Conservation (phyloP, 2,113 vertebrate species). For the Oncorhynchus masou region DNA sequence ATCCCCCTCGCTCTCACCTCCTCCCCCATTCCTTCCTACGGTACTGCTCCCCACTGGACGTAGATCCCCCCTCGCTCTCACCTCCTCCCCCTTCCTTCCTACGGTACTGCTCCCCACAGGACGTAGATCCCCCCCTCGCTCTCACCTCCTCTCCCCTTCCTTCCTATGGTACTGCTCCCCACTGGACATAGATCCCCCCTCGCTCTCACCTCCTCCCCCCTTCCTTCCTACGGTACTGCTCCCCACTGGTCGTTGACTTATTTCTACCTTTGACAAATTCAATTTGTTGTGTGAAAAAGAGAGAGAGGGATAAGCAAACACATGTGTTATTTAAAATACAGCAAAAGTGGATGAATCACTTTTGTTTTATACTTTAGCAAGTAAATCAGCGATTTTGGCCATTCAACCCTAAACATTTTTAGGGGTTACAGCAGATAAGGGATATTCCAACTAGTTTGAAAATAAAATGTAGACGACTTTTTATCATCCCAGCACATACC, state of each 20-base stretch:
- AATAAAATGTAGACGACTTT: neutral
- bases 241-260: neutral
- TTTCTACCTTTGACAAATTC: constrained; percentile 28
- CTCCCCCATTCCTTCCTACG: constrained; percentile 4
- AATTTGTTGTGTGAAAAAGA: constrained; percentile 9
- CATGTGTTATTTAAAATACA: neutral
- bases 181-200: no score
- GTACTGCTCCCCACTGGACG: constrained; percentile 7
- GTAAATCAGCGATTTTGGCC: neutral
- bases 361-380: neutral
- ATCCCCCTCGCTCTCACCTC: no score
- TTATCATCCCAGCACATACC: neutral
- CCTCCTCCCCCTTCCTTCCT: constrained; percentile 1
- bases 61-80: no score
- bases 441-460: constrained; percentile 9
- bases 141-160: neutral
- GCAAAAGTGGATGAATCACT: neutral
- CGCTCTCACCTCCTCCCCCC: neutral
- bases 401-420: no score
- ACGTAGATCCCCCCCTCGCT: no score
- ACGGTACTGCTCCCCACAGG: constrained; percentile 17
- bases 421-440: no score
- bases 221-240: constrained; percentile 23
- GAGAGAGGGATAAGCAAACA: constrained; percentile 1
- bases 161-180: constrained; percentile 15